Base-by-base conservation (phyloP, 2,797 vertebrate genomes). In the Merluccius polli region DNA sequence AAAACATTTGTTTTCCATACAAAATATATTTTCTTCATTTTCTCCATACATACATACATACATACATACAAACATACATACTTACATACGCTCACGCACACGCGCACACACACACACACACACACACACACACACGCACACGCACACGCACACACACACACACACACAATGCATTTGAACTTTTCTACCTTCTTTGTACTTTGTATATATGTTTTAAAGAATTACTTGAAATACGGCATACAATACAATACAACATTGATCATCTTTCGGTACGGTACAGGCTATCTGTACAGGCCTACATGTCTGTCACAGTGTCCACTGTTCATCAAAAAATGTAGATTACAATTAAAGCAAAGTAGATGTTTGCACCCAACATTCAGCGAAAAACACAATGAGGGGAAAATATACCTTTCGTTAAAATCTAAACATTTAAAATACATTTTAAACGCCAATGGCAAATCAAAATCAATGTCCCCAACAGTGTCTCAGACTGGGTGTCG, bases 381-480 rank as follows among this genome's bases (percentile, higher is more conserved):
- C 29, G 48, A 59, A 29, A 75, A 35, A 79, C 88, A 79, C 63
- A 74, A 65, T n/a, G n/a, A 82, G 82, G 83, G 85, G 83, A 68
- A 84, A 79, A 74, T 76, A 79, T 74, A 78, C 74, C 81, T 75
- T 84, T 82, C 73, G 79, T 83, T 75, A 44, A 77, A 74, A 78
- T 83, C 78, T 78, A 79, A 74, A 82, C 73, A 72, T 87, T 86
- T 79, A 79, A 85, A 86, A 77, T 63, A 81, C 74, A 86, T 63
- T 76, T 24, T 70, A 82, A 80, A 81, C 75, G 83, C 84, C 79
- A 78, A 85, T 81, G 81, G 75, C 82, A 81, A 88, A 79, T 79
- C 78, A 78, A 70, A 24, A 44, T 73, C 72, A 38, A 48, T 31
- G 27, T 15, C 21, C 68, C 70, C 30, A 31, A 69, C 3, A 29